Conservation (phyloP, 2,797 vertebrate species). For the Buphagus erythrorhynchus region DNA sequence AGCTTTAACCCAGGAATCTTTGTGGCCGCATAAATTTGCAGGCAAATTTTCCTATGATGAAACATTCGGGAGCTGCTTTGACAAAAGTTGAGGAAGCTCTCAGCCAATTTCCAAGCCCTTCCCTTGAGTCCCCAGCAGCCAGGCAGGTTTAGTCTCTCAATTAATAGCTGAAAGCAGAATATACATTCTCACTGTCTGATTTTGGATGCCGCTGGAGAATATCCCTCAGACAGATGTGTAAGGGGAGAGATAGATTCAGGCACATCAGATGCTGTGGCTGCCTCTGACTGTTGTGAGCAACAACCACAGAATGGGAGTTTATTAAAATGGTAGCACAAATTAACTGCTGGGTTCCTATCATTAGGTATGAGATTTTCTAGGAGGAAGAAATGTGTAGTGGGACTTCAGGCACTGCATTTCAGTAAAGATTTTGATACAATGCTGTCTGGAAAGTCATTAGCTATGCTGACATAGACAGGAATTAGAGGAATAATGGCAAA, state of each 20-base stretch:
- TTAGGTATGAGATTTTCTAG: background rate
- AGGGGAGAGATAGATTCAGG: background rate
- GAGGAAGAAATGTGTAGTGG: background rate
- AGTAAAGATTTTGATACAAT: background rate
- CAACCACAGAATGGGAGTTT: background rate
- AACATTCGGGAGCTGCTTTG: conserved; percentile 23
- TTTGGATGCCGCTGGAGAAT: background rate
- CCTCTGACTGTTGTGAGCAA: background rate
- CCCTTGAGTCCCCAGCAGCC: conserved; percentile 11
- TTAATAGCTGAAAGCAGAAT: conserved; percentile 55
- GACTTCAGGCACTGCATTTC: background rate
- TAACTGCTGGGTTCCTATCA: background rate
- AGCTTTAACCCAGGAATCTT: background rate
- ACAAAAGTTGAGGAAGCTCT: conserved; percentile 24
- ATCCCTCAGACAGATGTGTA: background rate
- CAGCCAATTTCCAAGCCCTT: conserved; percentile 38
- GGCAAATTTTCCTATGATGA: conserved; percentile 2
- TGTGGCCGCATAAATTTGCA: background rate
- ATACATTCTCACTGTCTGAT: background rate
- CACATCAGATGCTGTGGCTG: background rate
- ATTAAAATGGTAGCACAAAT: background rate
- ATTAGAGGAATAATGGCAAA: background rate
- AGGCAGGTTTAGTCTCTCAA: conserved; percentile 51
- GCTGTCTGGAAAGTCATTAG: background rate
- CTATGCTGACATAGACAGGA: background rate